Base-by-base conservation (phyloP, 2,888 invertebrate genomes). In the Ochropacha duplaris region DNA sequence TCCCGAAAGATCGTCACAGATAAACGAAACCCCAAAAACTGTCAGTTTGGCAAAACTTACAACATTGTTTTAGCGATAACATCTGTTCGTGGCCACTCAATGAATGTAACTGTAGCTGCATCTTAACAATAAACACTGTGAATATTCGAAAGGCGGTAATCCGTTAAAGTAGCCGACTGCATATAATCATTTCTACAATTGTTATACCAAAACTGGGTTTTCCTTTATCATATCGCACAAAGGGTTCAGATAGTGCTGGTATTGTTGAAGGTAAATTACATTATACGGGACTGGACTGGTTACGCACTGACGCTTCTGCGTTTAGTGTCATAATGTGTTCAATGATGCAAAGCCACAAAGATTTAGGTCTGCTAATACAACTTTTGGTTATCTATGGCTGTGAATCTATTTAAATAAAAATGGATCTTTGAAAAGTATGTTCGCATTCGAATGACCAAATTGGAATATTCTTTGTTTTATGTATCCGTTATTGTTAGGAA, bases 151-250 rank as follows among this genome's bases (percentile, higher is more conserved):
- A 81, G 74, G 79, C 74, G 69, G 71, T 91, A 90, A 91, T 91
- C 92, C 83, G 86, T 81, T 86, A 91, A 91, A 90, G 92, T 91
- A 90, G 89, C 92, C 92, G 92, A 87, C 84, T 69, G 77, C 49
- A 44, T 60, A 34, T 55, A 76, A 81, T 81, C 78, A 82, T 81
- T 79, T 80, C 76, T 74, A 82, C 87, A 87, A 87, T 85, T 81
- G 82, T 79, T 71, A 76, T 76, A 69, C 83, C 83, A 85, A 88
- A 79, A 72, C 79, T 81, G 72, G 57, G 60, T 71, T 70, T 28
- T 79, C 67, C 77, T 88, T 87, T 88, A 87, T 67, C 68, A 71
- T 62, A 64, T 26, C 26, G 57, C 61, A 83, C 83, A 87, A 87
- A 84, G 81, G 81, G 81, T 78, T 84, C 14, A 31, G 70, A 76